Conservation (phyloP, 2,797 vertebrate species). For the Pterois miles region DNA sequence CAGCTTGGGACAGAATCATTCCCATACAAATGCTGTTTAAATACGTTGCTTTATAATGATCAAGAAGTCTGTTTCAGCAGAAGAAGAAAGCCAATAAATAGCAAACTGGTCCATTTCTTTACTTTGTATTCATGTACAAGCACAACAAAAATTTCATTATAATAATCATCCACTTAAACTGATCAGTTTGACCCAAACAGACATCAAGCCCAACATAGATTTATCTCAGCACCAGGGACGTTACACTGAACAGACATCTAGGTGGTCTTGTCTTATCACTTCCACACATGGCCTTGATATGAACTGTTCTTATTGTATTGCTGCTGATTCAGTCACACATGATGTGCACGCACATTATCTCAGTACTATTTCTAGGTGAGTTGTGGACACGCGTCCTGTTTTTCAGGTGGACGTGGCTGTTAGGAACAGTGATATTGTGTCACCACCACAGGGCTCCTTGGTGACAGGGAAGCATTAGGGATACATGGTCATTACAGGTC, state of each 20-base stretch:
- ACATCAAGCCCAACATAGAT: neutral
- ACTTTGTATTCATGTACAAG: no score
- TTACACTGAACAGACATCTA: no score
- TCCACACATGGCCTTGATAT: neutral
- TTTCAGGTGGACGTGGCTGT: neutral
- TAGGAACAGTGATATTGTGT: neutral
- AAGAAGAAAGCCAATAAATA: no score
- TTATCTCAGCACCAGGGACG: neutral
- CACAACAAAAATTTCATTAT: no score
- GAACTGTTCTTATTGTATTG: neutral
- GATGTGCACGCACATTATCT: neutral
- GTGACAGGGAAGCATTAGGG: constrained; percentile 18
- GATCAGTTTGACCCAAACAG: no score
- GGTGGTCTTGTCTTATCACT: neutral
- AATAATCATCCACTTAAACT: no score
- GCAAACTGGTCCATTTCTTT: no score
- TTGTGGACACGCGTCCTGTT: neutral
- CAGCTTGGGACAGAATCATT: no score
- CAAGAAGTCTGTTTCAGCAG: no score
- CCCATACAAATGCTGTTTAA: no score
- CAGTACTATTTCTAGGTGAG: neutral
- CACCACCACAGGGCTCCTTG: neutral
- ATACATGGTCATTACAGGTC: neutral
- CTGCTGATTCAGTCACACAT: neutral
- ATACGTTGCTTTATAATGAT: no score